Evolutionary conservation across 2,797 vertebrate species (phyloP).

Genomic region (Hybognathus amarus): DNA sequence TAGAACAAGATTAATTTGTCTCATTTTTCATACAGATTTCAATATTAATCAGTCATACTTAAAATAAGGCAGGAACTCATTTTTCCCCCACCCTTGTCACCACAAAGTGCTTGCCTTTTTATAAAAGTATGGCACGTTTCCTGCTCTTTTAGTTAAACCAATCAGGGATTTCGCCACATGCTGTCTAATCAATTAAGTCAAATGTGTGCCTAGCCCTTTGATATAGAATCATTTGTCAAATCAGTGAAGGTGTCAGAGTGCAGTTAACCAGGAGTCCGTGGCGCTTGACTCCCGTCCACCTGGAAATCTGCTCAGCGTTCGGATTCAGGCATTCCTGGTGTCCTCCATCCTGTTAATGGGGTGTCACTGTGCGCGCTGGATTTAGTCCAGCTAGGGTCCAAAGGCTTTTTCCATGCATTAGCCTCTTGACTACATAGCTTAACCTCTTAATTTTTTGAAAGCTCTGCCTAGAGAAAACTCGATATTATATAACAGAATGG

Average conservation of each 20-base stretch:
- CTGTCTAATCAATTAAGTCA: conserved; percentile 83
- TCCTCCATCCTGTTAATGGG: conserved; percentile 73
- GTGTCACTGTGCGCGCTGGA: conserved; percentile 75
- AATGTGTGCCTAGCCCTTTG: conserved; percentile 80
- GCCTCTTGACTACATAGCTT: conserved; percentile 69
- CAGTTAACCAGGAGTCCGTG: conserved; percentile 75
- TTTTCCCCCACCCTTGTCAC: conserved; percentile 7
- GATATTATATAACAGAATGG: conserved; percentile 54
- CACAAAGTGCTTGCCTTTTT: conserved; percentile 37
- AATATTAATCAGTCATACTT: conserved; percentile 55
- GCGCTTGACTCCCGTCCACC: conserved; percentile 69
- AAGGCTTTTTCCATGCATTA: conserved; percentile 71
- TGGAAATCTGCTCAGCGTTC: conserved; percentile 75
- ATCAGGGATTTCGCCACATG: conserved; percentile 82
- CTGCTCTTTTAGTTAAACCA: conserved; percentile 76
- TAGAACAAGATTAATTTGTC: conserved; percentile 55
- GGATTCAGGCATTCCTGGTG: conserved; percentile 67
- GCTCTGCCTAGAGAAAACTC: conserved; percentile 52
- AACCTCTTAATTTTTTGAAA: conserved; percentile 67
- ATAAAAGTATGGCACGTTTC: conserved; percentile 49
- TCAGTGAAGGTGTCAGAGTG: conserved; percentile 77
- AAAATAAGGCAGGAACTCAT: conserved; percentile 31
- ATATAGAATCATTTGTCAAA: conserved; percentile 85
- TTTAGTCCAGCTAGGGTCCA: conserved; percentile 64
- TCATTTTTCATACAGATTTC: conserved; percentile 56